A percentile compares a stretch with the other conserved stretches of the same genome.
These are phyloP conservation scores for Cheilosia pagana DNA, from an alignment of 2,888 invertebrate species.

Conservation along the genomic window DNA sequence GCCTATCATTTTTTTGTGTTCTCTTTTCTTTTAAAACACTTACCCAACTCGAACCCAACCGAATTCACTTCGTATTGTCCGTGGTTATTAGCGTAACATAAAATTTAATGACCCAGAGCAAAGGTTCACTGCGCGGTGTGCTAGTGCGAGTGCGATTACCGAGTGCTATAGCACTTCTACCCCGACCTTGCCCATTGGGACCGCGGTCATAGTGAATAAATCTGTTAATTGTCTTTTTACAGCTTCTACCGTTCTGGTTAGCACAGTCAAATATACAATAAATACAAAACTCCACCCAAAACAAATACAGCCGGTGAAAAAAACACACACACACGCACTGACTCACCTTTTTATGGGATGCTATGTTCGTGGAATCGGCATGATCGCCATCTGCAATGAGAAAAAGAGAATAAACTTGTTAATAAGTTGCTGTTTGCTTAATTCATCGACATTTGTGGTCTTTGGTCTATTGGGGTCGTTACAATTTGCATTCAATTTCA, in stretches of 20 bases:
- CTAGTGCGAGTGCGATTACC: neutral
- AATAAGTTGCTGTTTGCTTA: slow-evolving; percentile 32
- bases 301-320: neutral
- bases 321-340: neutral
- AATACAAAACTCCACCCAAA: slow-evolving; percentile 11
- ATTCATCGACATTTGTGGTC: slow-evolving; percentile 30
- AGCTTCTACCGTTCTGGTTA: slow-evolving; percentile 26
- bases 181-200: slow-evolving; percentile 67
- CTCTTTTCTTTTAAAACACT: slow-evolving; percentile 17
- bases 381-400: slow-evolving; percentile 70
- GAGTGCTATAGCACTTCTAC: slow-evolving; percentile 9
- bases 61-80: slow-evolving; percentile 55
- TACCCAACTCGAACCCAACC: slow-evolving; percentile 40
- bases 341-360: slow-evolving; percentile 73
- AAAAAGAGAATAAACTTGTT: slow-evolving; percentile 39
- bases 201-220: slow-evolving; percentile 65
- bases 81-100: slow-evolving; percentile 70
- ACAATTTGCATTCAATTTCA: slow-evolving; percentile 1
- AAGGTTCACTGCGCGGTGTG: slow-evolving; percentile 52
- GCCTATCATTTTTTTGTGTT: neutral
- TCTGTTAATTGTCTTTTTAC: slow-evolving; percentile 67
- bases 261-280: neutral
- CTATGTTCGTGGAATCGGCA: slow-evolving; percentile 64
- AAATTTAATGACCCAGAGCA: slow-evolving; percentile 70
- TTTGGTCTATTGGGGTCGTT: slow-evolving; percentile 40